Base-by-base conservation (phyloP, 2,888 invertebrate genomes). In the Cheilosia pagana region DNA sequence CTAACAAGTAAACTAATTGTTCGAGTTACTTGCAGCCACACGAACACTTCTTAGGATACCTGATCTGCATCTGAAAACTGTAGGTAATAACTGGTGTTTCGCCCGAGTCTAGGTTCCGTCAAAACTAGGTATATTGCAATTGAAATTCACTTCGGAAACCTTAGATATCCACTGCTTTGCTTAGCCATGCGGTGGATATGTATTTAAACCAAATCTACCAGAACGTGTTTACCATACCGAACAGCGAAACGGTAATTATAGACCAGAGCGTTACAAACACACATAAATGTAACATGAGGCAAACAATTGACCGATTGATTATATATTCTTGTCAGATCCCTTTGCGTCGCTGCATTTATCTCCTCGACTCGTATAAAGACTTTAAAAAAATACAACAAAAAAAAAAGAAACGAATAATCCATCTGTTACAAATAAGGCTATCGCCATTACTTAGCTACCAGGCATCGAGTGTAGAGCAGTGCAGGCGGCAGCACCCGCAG, bases 261-360 rank as follows among this genome's bases (percentile, higher is more conserved):
- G 75, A 85, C 71, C 70, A 70, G 52, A 71, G 41, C 25, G 59
- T 75, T 62, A 72, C 67, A 63, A 62, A 68, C 57, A 75, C 8
- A 28, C 28, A 28, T n/a, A 57, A 12, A 12, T 76, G 70, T 76
- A 81, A 85, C 39, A 81, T 62, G 72, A 70, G 60, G 71, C 60
- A 52, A 35, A 85, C 75, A 81, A 71, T 71, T 85, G 85, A 81
- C 85, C 59, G 85, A 85, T 85, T 52, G 85, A 85, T 85, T 85
- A 71, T 75, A 85, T 79, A 85, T 79, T 85, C 85, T 55, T 43
- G 65, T 57, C 45, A 59, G 65, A 71, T 67, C 53, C 55, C 70
- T 67, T 79, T 67, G 12, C 85, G 43, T 41, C 63, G 59, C 75
- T 28, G 43, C 65, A 50, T 70, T 81, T 75, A 79, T 81, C 70